These are phyloP conservation scores for Pentalonia nigronervosa DNA, from an alignment of 1,140 invertebrate genomes.

Conservation along the genomic window DNA sequence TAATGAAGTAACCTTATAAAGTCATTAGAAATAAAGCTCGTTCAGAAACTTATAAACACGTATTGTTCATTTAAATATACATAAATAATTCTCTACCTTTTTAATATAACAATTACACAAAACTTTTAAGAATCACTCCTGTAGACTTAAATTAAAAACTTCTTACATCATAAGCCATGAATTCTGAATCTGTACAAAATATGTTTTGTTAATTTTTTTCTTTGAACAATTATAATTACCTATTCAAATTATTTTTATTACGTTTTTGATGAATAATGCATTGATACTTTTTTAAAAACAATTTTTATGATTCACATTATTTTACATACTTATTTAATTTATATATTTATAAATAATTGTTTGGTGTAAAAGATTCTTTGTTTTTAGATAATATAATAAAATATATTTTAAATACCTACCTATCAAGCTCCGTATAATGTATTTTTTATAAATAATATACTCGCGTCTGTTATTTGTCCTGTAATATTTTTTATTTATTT, in stretches of 20 bases:
- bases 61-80: background rate
- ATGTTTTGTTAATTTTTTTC: background rate
- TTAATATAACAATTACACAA: background rate
- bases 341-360: background rate
- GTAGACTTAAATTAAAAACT: background rate
- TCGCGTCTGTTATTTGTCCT: background rate
- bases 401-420: background rate
- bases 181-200: background rate
- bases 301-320: background rate
- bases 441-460: background rate
- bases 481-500: background rate
- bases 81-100: background rate
- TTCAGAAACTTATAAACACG: background rate
- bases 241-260: background rate
- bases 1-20: background rate
- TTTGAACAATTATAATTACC: background rate
- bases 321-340: background rate
- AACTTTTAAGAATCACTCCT: background rate
- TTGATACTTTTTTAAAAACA: background rate
- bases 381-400: background rate
- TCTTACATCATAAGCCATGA: background rate
- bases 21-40: background rate
- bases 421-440: background rate
- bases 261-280: background rate
- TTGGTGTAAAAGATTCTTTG: background rate